Conservation (phyloP, 1,140 invertebrate genomes). For the Drosophila willistoni region DNA sequence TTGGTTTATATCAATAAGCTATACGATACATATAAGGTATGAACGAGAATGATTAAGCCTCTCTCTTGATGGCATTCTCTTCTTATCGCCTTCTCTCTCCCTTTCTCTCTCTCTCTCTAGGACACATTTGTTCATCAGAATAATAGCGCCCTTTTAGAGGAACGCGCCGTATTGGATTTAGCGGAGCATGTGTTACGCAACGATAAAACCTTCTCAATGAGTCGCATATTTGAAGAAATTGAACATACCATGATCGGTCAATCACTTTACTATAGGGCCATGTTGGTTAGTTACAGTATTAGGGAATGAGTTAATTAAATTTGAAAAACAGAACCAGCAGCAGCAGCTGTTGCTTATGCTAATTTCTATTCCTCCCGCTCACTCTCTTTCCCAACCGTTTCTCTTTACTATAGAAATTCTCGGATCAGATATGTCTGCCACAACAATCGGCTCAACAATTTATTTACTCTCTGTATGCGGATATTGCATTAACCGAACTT, state of each 20-base stretch:
- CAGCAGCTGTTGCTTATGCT: conserved; percentile 2
- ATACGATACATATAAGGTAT: conserved; percentile 71
- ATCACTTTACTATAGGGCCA: conserved; percentile 86
- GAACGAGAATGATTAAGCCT: background rate
- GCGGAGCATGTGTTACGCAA: conserved; percentile 85
- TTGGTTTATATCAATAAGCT: conserved; percentile 62
- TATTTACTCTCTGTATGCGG: conserved; percentile 91
- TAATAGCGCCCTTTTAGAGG: conserved; percentile 54
- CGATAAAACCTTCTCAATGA: conserved; percentile 72
- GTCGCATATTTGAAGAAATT: conserved; percentile 68
- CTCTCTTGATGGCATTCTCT: background rate
- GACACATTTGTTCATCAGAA: conserved; percentile 32
- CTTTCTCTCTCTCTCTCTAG: conserved; percentile 10
- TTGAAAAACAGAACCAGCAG: background rate
- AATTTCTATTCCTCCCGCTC: background rate
- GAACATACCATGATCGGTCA: conserved; percentile 82
- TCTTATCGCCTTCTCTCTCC: background rate
- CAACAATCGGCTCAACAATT: conserved; percentile 91
- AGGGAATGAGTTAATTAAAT: background rate
- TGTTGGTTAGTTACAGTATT: conserved; percentile 85
- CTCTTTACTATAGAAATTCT: conserved; percentile 84
- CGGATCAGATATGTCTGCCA: conserved; percentile 87
- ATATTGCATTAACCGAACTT: conserved; percentile 90
- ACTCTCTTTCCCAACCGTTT: background rate
- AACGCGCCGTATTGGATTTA: conserved; percentile 86